Base-by-base conservation (phyloP, 1,140 invertebrate species). In the Bombus polaris region DNA sequence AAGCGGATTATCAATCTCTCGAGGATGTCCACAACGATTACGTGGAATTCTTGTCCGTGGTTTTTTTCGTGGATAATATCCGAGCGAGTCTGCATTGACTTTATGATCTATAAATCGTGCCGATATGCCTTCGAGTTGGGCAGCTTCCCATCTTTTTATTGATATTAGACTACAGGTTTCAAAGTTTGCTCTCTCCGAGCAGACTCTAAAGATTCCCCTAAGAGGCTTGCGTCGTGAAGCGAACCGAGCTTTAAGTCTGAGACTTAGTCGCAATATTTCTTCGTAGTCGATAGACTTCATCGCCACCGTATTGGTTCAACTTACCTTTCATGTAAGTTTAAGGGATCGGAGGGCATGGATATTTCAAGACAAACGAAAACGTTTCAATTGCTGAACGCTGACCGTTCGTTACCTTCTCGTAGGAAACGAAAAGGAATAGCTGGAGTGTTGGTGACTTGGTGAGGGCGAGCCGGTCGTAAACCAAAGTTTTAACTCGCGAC, bases 1-100 rank as follows among this genome's bases (percentile, higher is more conserved):
- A 81, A 81, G 80, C 80, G 80, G 80, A 81, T 81, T 81, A 73
- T 81, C 80, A 81, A 81, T 81, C 53, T 70, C 65, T 73, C 80
- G 80, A 44, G 53, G 37, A 53, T 73, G 53, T 73, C 70, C 25
- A 25, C 37, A 53, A 18, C n/a, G 37, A n/a, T 73, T 44, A 32
- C n/a, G n/a, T 37, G 4, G 1, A 25, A 12, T 81, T 35, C 53
- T 79, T 59, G n/a, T 22, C 62, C 13, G 8, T 8, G 37, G 18
- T 3, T 53, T 68, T 25, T 15, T 22, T 9, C 42, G 74, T 37
- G 15, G 3, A 42, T 62, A 59, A 77, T 39, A 37, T 9, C n/a
- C 8, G 65, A 4, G 25, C 32, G 44, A 53, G 22, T 5, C 35
- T 37, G 10, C 39, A 15, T 25, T n/a, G 44, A 53, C 13, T 47